Conservation (phyloP, 2,888 invertebrate genomes). For the Acronicta alni region DNA sequence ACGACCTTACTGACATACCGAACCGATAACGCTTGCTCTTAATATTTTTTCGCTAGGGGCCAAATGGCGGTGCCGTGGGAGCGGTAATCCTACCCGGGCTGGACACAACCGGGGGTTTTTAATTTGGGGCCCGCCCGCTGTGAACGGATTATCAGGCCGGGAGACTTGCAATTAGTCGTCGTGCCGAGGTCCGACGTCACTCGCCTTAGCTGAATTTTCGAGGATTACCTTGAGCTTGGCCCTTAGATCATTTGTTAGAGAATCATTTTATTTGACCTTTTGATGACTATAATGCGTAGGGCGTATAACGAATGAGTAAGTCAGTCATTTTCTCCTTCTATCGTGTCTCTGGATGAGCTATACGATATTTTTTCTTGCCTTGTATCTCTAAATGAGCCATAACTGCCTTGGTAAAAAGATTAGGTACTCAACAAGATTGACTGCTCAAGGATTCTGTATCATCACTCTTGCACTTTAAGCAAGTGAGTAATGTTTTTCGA, state of each 20-base stretch:
- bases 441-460: too few species aligned
- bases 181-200: slow-evolving; percentile 70
- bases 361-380: too few species aligned
- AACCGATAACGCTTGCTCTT: slow-evolving; percentile 33
- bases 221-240: slow-evolving; percentile 66
- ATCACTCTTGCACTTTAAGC: too few species aligned
- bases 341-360: too few species aligned
- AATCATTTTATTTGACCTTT: slow-evolving; percentile 26
- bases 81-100: slow-evolving; percentile 76
- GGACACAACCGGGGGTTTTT: slow-evolving; percentile 84
- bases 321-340: too few species aligned
- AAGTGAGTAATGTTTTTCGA: background rate
- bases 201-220: slow-evolving; percentile 67
- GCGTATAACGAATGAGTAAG: background rate
- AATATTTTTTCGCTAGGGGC: slow-evolving; percentile 54
- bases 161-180: slow-evolving; percentile 83
- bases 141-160: slow-evolving; percentile 84
- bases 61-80: slow-evolving; percentile 67
- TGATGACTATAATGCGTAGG: slow-evolving; percentile 11
- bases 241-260: slow-evolving; percentile 54
- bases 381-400: too few species aligned
- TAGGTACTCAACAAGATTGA: too few species aligned
- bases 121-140: slow-evolving; percentile 87
- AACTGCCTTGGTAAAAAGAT: too few species aligned
- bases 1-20: slow-evolving; percentile 10